Conservation (phyloP, 2,888 invertebrate genomes). For the Callimorpha dominula region DNA sequence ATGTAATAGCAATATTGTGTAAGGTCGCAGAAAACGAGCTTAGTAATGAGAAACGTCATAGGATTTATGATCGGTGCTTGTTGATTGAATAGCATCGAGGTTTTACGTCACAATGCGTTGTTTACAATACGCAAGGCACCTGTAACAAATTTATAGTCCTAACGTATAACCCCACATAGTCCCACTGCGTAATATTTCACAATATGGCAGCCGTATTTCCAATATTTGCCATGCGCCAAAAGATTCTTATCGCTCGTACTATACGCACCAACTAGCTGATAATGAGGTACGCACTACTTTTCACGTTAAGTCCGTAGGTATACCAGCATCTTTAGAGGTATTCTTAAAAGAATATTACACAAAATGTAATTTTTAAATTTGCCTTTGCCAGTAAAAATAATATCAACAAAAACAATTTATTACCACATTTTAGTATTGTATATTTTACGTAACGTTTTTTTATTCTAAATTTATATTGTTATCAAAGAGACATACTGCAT, state of each 20-base stretch:
- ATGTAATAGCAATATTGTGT: slow-evolving; percentile 36
- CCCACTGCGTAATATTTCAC: neutral
- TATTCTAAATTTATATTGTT: slow-evolving; percentile 36
- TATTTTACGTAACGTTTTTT: slow-evolving; percentile 31
- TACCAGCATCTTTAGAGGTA: neutral
- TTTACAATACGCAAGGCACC: slow-evolving; percentile 24
- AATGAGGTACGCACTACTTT: neutral
- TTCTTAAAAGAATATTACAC: neutral
- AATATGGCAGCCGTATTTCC: neutral
- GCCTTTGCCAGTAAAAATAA: slow-evolving; percentile 30
- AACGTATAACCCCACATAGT: neutral
- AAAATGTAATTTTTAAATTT: slow-evolving; percentile 2
- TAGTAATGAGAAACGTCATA: slow-evolving; percentile 28
- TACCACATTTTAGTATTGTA: slow-evolving; percentile 6
- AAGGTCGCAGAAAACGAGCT: slow-evolving; percentile 35
- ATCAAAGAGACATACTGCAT: slow-evolving; percentile 33
- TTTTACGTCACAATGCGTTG: slow-evolving; percentile 33
- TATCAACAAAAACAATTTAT: slow-evolving; percentile 20
- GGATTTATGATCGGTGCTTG: slow-evolving; percentile 19
- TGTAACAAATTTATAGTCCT: slow-evolving; percentile 26
- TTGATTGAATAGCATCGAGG: slow-evolving; percentile 20
- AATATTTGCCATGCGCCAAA: neutral
- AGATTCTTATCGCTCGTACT: neutral
- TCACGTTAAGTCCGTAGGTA: neutral
- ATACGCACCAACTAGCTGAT: neutral